Evolutionary conservation across 1,140 invertebrate genomes (phyloP).

Genomic region (Elymnias hypermnestra): DNA sequence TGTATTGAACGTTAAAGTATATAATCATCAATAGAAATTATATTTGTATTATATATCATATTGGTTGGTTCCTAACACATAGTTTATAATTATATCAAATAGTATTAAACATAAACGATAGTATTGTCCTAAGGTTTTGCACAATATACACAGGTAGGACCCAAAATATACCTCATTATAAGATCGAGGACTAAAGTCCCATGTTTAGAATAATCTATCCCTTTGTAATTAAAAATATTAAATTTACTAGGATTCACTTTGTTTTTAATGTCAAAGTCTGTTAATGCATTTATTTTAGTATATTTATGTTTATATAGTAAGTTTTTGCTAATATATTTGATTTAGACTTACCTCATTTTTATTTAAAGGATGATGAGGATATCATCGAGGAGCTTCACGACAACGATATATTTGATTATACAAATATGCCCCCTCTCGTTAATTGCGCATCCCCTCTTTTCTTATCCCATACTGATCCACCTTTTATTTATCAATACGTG

Average conservation of each 20-base stretch:
- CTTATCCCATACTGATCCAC: slow-evolving; percentile 60
- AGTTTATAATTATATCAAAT: neutral
- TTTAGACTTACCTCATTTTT: slow-evolving; percentile 65
- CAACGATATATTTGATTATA: slow-evolving; percentile 60
- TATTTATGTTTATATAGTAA: slow-evolving; percentile 20
- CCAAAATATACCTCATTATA: slow-evolving; percentile 5
- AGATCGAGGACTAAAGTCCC: neutral
- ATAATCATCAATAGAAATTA: neutral
- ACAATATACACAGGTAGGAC: neutral
- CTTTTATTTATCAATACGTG: slow-evolving; percentile 68
- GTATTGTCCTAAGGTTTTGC: neutral
- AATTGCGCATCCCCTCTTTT: slow-evolving; percentile 46
- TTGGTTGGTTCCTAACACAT: slow-evolving; percentile 10
- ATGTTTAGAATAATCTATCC: neutral
- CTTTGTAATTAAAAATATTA: slow-evolving; percentile 1
- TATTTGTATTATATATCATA: slow-evolving; percentile 5
- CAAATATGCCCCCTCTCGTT: slow-evolving; percentile 61
- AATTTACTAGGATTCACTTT: neutral
- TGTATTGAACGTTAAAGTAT: slow-evolving; percentile 3
- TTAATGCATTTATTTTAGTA: slow-evolving; percentile 54
- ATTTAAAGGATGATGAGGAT: slow-evolving; percentile 74
- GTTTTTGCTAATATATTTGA: slow-evolving; percentile 37
- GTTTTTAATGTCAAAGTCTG: slow-evolving; percentile 36
- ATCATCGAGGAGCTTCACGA: slow-evolving; percentile 73
- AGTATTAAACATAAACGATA: neutral